Evolutionary conservation across 2,113 vertebrate species (phyloP).

Genomic region (Morone chrysops): DNA sequence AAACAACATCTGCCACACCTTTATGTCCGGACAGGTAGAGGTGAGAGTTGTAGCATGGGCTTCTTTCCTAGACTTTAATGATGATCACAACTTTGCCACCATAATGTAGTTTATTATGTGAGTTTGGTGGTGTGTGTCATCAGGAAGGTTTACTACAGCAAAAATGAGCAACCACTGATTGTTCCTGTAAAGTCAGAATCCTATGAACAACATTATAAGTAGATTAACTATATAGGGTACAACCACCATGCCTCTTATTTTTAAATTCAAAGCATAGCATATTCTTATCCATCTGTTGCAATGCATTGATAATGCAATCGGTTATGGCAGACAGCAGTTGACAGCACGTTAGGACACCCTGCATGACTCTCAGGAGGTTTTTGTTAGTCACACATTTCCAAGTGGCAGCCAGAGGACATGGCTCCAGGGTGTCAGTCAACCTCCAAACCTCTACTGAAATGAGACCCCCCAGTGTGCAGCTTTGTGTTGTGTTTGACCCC

Average conservation of each 20-base stretch:
- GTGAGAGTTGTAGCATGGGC: neutral
- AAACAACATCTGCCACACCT: too few relatives aligned
- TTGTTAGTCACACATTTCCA: slow-evolving; percentile 71
- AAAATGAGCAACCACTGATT: too few relatives aligned
- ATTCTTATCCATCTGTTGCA: slow-evolving; percentile 3
- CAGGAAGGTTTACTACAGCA: too few relatives aligned
- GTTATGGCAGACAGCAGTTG: slow-evolving; percentile 13
- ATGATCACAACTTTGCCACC: too few relatives aligned
- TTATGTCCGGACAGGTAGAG: too few relatives aligned
- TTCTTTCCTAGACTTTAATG: neutral
- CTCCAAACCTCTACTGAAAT: neutral
- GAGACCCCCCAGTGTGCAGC: too few relatives aligned
- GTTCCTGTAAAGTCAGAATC: neutral
- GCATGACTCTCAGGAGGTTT: slow-evolving; percentile 77
- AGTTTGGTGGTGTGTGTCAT: too few relatives aligned
- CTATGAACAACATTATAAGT: neutral
- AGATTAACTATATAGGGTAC: neutral
- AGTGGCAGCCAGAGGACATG: neutral
- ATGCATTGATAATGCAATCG: slow-evolving; percentile 61
- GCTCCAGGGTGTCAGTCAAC: neutral
- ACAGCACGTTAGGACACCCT: neutral
- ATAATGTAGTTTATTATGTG: too few relatives aligned
- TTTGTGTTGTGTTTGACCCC: too few relatives aligned
- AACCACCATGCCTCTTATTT: slow-evolving; percentile 2
- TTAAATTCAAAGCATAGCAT: neutral